A percentile compares a stretch with the other conserved stretches of the same genome.
These are phyloP conservation scores for Psittacula derbiana DNA, from an alignment of 2,797 vertebrate genomes.

Conservation along the genomic window DNA sequence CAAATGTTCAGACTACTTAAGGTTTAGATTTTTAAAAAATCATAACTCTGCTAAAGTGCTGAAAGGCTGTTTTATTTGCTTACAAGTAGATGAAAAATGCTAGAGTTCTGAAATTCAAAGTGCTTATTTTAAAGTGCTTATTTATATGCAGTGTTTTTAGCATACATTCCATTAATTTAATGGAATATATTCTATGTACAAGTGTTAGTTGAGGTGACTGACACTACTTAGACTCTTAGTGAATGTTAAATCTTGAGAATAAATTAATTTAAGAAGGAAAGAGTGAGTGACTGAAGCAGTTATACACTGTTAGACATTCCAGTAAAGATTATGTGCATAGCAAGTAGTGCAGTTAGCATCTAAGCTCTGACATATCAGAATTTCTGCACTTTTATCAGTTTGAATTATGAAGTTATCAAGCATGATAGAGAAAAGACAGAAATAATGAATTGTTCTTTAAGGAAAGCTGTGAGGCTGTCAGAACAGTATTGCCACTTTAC, in stretches of 20 bases:
- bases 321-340: background rate
- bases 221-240: background rate
- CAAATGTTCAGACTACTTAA: constrained; percentile 12
- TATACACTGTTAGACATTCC: background rate
- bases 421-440: background rate
- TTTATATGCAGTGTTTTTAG: constrained; percentile 26
- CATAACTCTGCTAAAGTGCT: background rate
- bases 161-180: background rate
- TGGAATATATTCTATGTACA: background rate
- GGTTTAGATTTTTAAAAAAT: background rate
- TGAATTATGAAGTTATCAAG: background rate
- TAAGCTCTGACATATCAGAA: background rate
- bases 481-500: background rate
- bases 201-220: background rate
- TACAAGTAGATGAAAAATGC: background rate
- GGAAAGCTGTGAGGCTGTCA: background rate
- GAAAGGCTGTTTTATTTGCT: constrained; percentile 17
- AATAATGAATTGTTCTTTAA: background rate
- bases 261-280: constrained; percentile 6
- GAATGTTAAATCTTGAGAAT: constrained; percentile 10
- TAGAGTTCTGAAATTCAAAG: constrained; percentile 15
- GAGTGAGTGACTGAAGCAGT: background rate
- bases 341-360: background rate
- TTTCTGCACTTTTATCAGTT: background rate
- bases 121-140: constrained; percentile 29